Conservation (phyloP, 1,140 invertebrate genomes). For the Leptopilina clavipes region DNA sequence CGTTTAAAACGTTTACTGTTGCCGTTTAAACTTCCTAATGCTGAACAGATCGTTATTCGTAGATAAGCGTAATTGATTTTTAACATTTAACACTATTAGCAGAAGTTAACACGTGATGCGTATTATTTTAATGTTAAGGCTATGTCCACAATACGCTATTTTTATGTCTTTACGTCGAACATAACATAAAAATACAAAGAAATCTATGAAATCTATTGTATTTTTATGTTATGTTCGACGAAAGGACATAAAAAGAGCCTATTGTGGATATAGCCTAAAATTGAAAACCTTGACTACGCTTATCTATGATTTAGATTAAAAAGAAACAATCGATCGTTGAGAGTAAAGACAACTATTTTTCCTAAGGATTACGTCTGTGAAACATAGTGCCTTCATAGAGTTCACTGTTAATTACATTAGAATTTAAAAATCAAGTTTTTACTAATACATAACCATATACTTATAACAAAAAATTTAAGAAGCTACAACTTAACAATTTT, state of each 20-base stretch:
- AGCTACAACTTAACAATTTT: too few species aligned
- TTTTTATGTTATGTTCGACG: too few species aligned
- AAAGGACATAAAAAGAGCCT: too few species aligned
- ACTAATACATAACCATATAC: constrained; percentile 10
- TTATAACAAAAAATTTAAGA: too few species aligned
- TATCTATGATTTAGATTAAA: constrained; percentile 9
- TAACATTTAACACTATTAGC: not conserved
- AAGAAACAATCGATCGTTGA: not conserved
- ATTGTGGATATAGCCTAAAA: too few species aligned
- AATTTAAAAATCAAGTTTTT: not conserved
- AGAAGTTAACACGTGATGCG: not conserved
- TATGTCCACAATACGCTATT: too few species aligned
- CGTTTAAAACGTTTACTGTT: constrained; percentile 42
- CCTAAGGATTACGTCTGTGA: constrained; percentile 54
- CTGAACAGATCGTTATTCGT: not conserved
- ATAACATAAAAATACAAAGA: too few species aligned
- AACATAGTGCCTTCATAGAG: constrained; percentile 61
- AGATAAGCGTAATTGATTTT: not conserved
- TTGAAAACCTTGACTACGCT: not conserved
- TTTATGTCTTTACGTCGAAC: too few species aligned
- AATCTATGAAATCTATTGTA: too few species aligned
- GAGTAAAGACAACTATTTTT: constrained; percentile 18
- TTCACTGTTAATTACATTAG: constrained; percentile 52
- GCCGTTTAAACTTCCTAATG: constrained; percentile 40
- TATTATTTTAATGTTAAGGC: not conserved